Conservation (phyloP, 2,113 vertebrate genomes). For the Mirounga angustirostris region DNA sequence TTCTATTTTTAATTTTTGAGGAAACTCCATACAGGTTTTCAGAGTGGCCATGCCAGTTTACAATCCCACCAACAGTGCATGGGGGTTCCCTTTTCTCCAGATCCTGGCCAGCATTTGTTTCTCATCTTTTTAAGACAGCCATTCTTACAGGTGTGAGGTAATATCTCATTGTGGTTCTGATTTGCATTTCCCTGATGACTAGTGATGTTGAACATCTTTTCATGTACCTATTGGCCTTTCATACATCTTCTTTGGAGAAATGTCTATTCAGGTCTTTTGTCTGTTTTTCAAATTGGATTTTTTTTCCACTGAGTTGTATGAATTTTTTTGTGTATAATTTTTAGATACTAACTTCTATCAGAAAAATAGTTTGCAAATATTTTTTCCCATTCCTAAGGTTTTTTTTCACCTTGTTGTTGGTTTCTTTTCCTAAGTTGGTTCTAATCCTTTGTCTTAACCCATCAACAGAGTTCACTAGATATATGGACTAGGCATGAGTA, state of each 20-base stretch:
- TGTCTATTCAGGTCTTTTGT: neutral
- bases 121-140: neutral
- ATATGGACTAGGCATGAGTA: neutral
- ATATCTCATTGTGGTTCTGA: neutral
- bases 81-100: neutral
- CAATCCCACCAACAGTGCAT: neutral
- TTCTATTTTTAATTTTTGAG: neutral
- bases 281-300: neutral
- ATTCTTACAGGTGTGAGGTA: neutral
- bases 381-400: neutral
- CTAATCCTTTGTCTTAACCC: neutral
- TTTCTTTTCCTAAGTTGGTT: neutral
- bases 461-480: neutral
- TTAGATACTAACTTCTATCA: neutral
- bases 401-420: neutral
- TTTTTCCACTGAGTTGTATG: neutral
- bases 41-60: neutral
- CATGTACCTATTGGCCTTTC: neutral
- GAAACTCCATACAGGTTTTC: neutral
- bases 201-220: neutral
- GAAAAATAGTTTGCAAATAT: neutral
- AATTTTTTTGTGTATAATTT: neutral
- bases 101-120: neutral
- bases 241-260: neutral
- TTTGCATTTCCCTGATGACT: neutral